Evolutionary conservation across 2,113 vertebrate genomes (phyloP), one percentile per base, ranked within the genome.

Genomic region (Thermophis baileyi): DNA sequence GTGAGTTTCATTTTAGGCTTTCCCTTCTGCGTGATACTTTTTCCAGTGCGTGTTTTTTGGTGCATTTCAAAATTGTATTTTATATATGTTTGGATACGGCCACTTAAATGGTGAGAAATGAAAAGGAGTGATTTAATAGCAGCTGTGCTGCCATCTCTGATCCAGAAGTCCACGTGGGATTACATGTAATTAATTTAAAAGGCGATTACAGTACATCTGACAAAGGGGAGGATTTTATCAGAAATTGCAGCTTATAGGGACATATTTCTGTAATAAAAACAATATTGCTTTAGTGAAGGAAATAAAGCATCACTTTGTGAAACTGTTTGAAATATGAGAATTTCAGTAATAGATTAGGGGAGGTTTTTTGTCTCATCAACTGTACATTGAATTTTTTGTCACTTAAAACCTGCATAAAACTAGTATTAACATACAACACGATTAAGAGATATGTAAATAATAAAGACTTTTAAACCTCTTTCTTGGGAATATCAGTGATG

Each of bases 401-500:
- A 30, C 90, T 57, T 89, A 85, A 95, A 35, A 88, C 1, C 53
- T 74, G 8, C 0, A 0, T 60, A 27, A 85, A 89, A 85, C 30
- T 1, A n/a, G 22, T 86, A 89, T 85, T 74, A 94, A 95, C 35
- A 93, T 92, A 92, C 89, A 57, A 87, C 93, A 94, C 9, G 90
- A 94, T 93, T 89, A 94, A 89, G 12, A 89, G 30, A 27, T 50
- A 49, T 85, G 18, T 40, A 93, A 96, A 94, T 1, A 94, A 91
- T 50, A 54, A 91, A 87, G 20, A 57, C 18, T 47, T 9, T 10
- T 93, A 20, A 51, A 54, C 50, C n/a, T 89, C 81, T 92, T 92
- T 89, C 88, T 85, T 40, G 91, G 98, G 96, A 92, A 96, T 94
- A 87, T 98, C 98, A 12, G 96, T 98, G 74, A 98, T 96, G 92